A percentile compares a stretch with the other conserved stretches of the same genome.
Conservation (phyloP, 2,888 invertebrate genomes). For the Euphydryas editha region DNA sequence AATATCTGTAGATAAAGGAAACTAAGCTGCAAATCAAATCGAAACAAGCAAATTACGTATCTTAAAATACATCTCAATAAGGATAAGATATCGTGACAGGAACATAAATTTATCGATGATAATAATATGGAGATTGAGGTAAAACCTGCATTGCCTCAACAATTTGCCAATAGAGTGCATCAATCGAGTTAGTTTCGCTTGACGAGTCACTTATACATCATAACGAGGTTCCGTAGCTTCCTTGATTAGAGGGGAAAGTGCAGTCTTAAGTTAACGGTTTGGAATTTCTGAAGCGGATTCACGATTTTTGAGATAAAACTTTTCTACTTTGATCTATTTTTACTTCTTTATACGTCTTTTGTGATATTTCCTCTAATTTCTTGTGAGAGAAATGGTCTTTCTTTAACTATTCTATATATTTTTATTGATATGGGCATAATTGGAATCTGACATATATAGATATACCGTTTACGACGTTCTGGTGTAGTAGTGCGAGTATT, state of each 20-base stretch:
- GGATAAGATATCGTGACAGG: constrained; percentile 13
- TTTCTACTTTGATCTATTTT: background rate
- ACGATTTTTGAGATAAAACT: background rate
- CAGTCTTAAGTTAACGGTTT: constrained; percentile 27
- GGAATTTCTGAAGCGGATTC: constrained; percentile 2
- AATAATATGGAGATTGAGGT: constrained; percentile 40
- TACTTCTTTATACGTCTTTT: background rate
- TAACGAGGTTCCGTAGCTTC: constrained; percentile 30
- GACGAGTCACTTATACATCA: constrained; percentile 31
- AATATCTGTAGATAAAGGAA: too few relatives aligned
- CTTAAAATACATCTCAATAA: constrained; percentile 5
- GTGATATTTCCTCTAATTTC: background rate
- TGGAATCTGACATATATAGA: too few relatives aligned
- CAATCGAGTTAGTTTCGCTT: constrained; percentile 48
- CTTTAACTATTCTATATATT: background rate
- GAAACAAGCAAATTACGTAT: background rate
- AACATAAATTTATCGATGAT: constrained; percentile 20
- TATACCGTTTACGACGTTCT: too few relatives aligned
- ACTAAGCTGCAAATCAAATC: background rate
- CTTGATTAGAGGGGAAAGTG: constrained; percentile 32
- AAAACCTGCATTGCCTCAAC: constrained; percentile 36
- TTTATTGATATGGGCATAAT: too few relatives aligned
- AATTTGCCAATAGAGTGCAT: constrained; percentile 46
- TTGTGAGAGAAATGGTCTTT: background rate
- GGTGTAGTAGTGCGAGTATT: too few relatives aligned